phyloP scores from a whole-genome alignment of 2,797 vertebrate species.

The Gallinago stenura region DNA sequence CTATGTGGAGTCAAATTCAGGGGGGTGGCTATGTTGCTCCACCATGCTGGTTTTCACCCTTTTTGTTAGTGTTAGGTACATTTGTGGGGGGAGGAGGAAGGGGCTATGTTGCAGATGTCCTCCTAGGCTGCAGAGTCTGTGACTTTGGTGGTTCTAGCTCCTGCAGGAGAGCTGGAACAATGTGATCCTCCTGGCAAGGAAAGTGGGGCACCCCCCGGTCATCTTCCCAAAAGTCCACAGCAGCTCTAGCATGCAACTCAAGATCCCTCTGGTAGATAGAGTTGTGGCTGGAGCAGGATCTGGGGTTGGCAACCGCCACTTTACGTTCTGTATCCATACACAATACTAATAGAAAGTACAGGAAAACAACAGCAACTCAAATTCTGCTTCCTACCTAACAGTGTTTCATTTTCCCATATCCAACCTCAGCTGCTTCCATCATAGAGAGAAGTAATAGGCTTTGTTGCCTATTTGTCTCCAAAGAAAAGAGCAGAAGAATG shows the following conservation, averaged over 20 bases:
- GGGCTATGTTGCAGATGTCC: background rate
- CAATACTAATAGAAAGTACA: background rate
- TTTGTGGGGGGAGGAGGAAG: background rate
- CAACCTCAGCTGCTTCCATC: background rate
- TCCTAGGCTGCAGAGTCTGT: background rate
- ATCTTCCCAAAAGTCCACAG: background rate
- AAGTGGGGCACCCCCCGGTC: background rate
- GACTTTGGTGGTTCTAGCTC: background rate
- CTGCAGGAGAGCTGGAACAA: background rate
- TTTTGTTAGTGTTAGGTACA: background rate
- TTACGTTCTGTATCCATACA: background rate
- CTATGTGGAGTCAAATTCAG: background rate
- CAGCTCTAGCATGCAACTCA: background rate
- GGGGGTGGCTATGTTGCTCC: background rate
- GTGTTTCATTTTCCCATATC: background rate
- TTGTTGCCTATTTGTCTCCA: background rate
- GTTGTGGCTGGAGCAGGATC: background rate
- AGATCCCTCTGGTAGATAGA: background rate
- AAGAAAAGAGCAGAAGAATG: background rate
- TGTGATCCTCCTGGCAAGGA: rapidly evolving
- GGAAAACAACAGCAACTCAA: background rate
- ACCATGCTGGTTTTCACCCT: background rate
- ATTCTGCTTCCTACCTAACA: background rate
- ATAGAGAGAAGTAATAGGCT: background rate
- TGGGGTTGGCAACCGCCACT: background rate